These are phyloP conservation scores for Brachypalpus laphriformis DNA, from an alignment of 2,888 invertebrate species.

Conservation along the genomic window DNA sequence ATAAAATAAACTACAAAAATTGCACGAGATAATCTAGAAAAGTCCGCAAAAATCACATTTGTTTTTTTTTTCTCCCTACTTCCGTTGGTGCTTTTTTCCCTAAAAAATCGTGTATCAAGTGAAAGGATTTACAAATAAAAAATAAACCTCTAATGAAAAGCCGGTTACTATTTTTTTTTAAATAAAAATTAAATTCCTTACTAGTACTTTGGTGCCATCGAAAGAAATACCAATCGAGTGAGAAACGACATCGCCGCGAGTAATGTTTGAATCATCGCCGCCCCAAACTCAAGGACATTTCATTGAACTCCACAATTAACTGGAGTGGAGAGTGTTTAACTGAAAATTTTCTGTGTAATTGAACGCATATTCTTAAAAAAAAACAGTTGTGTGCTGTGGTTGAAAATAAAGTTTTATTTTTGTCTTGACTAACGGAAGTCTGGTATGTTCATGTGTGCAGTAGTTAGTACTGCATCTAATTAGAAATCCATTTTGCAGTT, in stretches of 20 bases:
- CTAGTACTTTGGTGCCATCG: background rate
- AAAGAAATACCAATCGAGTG: constrained; percentile 24
- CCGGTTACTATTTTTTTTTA: background rate
- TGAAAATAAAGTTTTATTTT: background rate
- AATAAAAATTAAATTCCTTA: background rate
- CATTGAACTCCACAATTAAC: constrained; percentile 62
- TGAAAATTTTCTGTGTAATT: constrained; percentile 2
- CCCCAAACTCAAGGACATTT: constrained; percentile 73
- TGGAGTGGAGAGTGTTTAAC: constrained; percentile 3
- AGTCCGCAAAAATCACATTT: constrained; percentile 15
- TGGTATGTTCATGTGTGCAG: background rate
- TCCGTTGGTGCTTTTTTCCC: constrained; percentile 18
- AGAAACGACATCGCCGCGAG: constrained; percentile 4
- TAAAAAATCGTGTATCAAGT: background rate
- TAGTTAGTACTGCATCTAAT: constrained; percentile 1
- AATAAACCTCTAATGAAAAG: background rate
- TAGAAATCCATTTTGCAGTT: background rate
- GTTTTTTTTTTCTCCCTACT: constrained; percentile 9
- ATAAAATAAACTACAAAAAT: background rate
- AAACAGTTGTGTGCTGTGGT: background rate
- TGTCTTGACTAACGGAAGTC: background rate
- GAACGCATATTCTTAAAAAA: background rate
- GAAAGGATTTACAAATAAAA: constrained; percentile 9
- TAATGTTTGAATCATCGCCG: constrained; percentile 65
- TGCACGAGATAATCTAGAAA: background rate